Base-by-base conservation (phyloP, 2,113 vertebrate species). In the Numenius arquata region DNA sequence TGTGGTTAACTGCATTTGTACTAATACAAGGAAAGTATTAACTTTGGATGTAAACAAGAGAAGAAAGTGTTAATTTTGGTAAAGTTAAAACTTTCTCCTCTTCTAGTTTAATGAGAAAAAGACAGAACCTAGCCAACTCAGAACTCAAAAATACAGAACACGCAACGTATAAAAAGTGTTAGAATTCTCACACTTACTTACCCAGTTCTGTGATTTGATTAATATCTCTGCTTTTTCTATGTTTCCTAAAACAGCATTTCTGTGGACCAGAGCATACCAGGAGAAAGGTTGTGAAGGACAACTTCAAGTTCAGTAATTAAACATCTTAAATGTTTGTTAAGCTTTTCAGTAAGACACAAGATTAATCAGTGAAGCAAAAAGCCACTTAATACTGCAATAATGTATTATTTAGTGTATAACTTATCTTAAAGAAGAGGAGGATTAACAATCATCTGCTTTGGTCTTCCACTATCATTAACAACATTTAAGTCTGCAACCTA, bases 391-490 rank as follows among this genome's bases (percentile, higher is more conserved):
- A 30, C 12, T 56, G 30, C 19, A 92, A 52, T 30, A 70, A 55
- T 41, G 6, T 71, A 43, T 43, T 86, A 43, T 78, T 92, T 94
- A 30, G 26, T 53, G 20, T 84, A 15, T 55, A 81, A 15, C 34
- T 89, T 65, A 52, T 78, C 81, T 88, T 94, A 91, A 68, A 59
- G 50, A 63, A 76, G 45, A 96, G 55, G 16, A 91, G 63, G 71
- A 93, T 65, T 67, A 89, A 19, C 26, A 27, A 52, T 92, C 83
- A 88, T 72, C 45, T 94, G 50, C 86, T 91, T 95, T 93, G 15
- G 32, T 92, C 81, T 74, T 86, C 78, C 81, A 18, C 34, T 80
- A 27, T 77, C 50, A 80, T 41, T 90, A 66, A 40, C 48, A 66
- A 58, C 29, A 7, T 80, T 93, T 89, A 88, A 94, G 81, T 92